Evolutionary conservation across 2,888 invertebrate species (phyloP).

Genomic region (Scaptomyza reducta): DNA sequence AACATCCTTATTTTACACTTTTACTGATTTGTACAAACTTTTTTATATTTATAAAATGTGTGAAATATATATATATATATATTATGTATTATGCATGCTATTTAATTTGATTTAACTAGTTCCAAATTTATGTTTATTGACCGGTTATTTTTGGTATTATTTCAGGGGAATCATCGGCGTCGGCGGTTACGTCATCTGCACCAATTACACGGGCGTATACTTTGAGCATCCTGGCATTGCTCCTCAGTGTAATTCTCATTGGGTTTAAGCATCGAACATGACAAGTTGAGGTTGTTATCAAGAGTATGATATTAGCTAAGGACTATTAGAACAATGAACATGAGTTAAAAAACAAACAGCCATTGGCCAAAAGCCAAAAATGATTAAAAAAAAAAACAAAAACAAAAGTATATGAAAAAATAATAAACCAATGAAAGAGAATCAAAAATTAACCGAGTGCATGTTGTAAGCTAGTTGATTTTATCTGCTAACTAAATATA

Average conservation of each 20-base stretch:
- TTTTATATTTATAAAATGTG: no score
- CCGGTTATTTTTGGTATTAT: neutral
- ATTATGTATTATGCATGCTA: no score
- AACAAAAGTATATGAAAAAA: slow-evolving; percentile 28
- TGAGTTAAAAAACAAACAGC: slow-evolving; percentile 8
- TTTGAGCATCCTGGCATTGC: slow-evolving; percentile 73
- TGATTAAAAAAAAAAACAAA: slow-evolving; percentile 10
- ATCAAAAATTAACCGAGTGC: slow-evolving; percentile 51
- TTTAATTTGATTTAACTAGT: neutral
- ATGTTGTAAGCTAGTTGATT: slow-evolving; percentile 76
- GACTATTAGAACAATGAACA: slow-evolving; percentile 24
- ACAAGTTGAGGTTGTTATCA: slow-evolving; percentile 67
- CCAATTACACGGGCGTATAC: slow-evolving; percentile 80
- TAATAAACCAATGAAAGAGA: slow-evolving; percentile 21
- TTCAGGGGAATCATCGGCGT: slow-evolving; percentile 83
- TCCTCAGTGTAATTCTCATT: slow-evolving; percentile 75
- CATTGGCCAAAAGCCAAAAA: slow-evolving; percentile 41
- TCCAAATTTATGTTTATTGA: neutral
- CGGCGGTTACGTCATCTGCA: slow-evolving; percentile 84
- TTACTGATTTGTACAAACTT: no score
- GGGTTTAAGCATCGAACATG: slow-evolving; percentile 79
- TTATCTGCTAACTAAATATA: slow-evolving; percentile 61
- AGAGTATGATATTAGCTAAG: slow-evolving; percentile 20
- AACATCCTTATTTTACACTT: no score
- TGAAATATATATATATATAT: no score